Evolutionary conservation across 2,797 vertebrate species (phyloP).

Genomic region (Myripristis jacobus): DNA sequence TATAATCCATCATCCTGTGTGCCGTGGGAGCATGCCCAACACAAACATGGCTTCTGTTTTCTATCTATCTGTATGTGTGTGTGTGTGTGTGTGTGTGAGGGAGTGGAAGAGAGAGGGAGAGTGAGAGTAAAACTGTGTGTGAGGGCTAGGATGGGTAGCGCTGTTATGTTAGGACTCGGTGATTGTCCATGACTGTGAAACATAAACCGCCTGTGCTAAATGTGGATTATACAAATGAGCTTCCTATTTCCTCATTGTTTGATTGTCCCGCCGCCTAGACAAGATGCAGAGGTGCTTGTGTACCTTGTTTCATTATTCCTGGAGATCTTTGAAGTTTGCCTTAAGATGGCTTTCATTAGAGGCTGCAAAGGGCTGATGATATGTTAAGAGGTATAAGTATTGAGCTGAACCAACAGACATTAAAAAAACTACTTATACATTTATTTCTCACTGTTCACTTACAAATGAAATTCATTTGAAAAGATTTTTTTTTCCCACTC

Average conservation of each 20-base stretch:
- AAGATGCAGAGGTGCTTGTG: slow-evolving; percentile 24
- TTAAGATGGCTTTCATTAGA: slow-evolving; percentile 25
- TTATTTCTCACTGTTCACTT: not conserved
- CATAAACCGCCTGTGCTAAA: slow-evolving; percentile 68
- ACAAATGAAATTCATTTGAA: not conserved
- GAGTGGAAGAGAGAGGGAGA: slow-evolving; percentile 2
- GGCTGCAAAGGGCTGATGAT: not conserved
- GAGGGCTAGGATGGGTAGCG: slow-evolving; percentile 69
- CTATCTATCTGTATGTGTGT: slow-evolving; percentile 73
- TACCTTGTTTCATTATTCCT: slow-evolving; percentile 23
- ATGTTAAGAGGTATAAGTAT: not conserved
- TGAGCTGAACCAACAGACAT: not conserved
- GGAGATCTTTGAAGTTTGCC: slow-evolving; percentile 29
- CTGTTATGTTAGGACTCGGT: slow-evolving; percentile 64
- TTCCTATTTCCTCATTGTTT: slow-evolving; percentile 64
- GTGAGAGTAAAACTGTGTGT: slow-evolving; percentile 44
- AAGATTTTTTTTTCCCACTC: too few species aligned
- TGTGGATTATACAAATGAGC: slow-evolving; percentile 77
- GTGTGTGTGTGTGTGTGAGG: slow-evolving; percentile 12
- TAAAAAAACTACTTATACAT: not conserved
- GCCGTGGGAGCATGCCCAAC: slow-evolving; percentile 77
- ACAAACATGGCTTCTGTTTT: slow-evolving; percentile 86
- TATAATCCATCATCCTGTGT: slow-evolving; percentile 84
- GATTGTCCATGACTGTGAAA: slow-evolving; percentile 74
- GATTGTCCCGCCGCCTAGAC: slow-evolving; percentile 31